Percentiles rank a stretch among this genome's conserved stretches.
These are phyloP conservation scores for Opisthograptis luteolata DNA, from an alignment of 2,888 invertebrate species.

Conservation along the genomic window DNA sequence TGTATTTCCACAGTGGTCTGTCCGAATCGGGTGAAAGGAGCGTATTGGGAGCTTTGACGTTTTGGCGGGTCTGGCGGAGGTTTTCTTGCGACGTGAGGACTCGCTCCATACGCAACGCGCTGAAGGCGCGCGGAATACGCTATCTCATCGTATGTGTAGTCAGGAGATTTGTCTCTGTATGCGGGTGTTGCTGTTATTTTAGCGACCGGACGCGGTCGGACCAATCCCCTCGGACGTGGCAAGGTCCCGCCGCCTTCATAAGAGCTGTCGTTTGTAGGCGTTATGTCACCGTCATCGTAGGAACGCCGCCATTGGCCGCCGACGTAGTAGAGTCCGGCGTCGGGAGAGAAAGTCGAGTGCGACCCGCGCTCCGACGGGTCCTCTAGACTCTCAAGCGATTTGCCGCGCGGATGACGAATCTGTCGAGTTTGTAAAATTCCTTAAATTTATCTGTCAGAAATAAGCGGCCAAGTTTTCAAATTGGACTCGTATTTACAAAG, in stretches of 20 bases:
- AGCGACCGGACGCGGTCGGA: slow-evolving; percentile 92
- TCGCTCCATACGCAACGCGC: slow-evolving; percentile 85
- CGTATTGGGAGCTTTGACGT: slow-evolving; percentile 85
- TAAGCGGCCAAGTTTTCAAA: background rate
- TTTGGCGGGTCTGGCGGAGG: slow-evolving; percentile 93
- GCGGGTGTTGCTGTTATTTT: slow-evolving; percentile 87
- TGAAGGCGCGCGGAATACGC: slow-evolving; percentile 77
- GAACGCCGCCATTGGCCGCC: slow-evolving; percentile 89
- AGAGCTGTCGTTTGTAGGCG: slow-evolving; percentile 89
- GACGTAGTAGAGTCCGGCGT: slow-evolving; percentile 84
- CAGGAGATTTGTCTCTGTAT: slow-evolving; percentile 72
- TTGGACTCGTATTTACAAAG: slow-evolving; percentile 17
- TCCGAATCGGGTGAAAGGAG: slow-evolving; percentile 77
- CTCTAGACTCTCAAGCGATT: slow-evolving; percentile 93
- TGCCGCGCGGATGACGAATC: slow-evolving; percentile 93
- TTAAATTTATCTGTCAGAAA: slow-evolving; percentile 4
- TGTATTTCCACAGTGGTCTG: slow-evolving; percentile 86
- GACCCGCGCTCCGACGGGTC: slow-evolving; percentile 88
- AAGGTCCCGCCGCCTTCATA: slow-evolving; percentile 93
- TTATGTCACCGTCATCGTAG: slow-evolving; percentile 95
- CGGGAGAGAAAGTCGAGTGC: slow-evolving; percentile 85
- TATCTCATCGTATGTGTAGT: slow-evolving; percentile 78
- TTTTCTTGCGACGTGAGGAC: slow-evolving; percentile 90
- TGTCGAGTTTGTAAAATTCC: slow-evolving; percentile 60
- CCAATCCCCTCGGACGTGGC: slow-evolving; percentile 92